Evolutionary conservation across 2,888 invertebrate species (phyloP).

Genomic region (Oscheius onirici): DNA sequence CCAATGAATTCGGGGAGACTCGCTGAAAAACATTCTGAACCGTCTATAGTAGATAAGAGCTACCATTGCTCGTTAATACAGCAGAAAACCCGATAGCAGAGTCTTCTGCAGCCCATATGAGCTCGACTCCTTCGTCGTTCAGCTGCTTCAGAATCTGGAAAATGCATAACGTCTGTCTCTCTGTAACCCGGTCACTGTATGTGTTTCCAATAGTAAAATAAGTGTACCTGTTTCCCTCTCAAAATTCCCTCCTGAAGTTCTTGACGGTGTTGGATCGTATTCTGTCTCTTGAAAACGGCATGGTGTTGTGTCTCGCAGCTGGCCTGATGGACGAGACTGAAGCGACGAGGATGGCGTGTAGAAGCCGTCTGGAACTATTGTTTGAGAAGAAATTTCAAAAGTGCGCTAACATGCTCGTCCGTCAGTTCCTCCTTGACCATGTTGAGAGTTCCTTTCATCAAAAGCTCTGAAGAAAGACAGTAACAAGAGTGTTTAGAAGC

Average conservation of each 20-base stretch:
- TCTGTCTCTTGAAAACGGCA: constrained; percentile 55
- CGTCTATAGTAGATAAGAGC: not conserved
- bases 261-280: constrained; percentile 58
- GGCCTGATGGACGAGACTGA: constrained; percentile 52
- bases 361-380: not conserved
- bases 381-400: not conserved
- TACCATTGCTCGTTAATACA: constrained; percentile 50
- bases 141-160: constrained; percentile 64
- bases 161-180: not conserved
- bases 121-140: constrained; percentile 69
- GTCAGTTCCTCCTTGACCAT: constrained; percentile 25
- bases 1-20: constrained; percentile 48
- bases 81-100: constrained; percentile 50
- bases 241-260: constrained; percentile 54
- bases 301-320: constrained; percentile 54
- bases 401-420: not conserved
- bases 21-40: constrained; percentile 20
- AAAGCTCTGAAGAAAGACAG: not conserved
- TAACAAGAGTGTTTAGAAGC: not conserved
- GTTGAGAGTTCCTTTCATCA: constrained; percentile 30
- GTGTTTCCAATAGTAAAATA: not conserved
- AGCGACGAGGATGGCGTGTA: constrained; percentile 24
- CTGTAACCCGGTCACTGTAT: not conserved
- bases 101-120: constrained; percentile 57
- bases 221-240: constrained; percentile 52